phyloP scores from a whole-genome alignment of 2,797 vertebrate genomes.

The Siniperca undulata region DNA sequence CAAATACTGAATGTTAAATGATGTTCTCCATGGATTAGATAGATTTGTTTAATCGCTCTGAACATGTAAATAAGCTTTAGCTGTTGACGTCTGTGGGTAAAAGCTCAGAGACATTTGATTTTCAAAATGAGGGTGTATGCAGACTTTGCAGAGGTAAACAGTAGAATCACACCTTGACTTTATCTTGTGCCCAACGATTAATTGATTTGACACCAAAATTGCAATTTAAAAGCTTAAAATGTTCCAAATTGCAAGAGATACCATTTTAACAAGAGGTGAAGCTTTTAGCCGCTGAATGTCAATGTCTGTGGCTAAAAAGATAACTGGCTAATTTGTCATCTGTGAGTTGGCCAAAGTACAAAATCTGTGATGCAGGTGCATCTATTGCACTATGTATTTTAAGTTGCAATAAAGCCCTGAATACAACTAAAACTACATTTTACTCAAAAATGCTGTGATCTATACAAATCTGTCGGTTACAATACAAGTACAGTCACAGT shows the following conservation, averaged over 20 bases:
- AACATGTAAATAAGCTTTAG: constrained; percentile 69
- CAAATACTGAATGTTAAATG: constrained; percentile 66
- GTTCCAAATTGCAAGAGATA: too few relatives aligned
- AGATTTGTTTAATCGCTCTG: constrained; percentile 65
- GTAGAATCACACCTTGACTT: too few relatives aligned
- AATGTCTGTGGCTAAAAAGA: too few relatives aligned
- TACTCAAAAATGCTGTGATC: background rate
- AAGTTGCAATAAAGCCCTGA: background rate
- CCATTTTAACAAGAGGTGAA: too few relatives aligned
- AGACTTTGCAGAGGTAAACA: constrained; percentile 33
- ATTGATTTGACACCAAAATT: too few relatives aligned
- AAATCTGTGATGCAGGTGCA: too few relatives aligned
- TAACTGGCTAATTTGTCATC: too few relatives aligned
- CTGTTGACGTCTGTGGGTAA: constrained; percentile 41
- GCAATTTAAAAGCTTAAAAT: too few relatives aligned
- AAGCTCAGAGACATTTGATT: constrained; percentile 52
- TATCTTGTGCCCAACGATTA: too few relatives aligned
- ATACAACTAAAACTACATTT: background rate
- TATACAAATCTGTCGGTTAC: background rate
- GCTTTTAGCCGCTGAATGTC: too few relatives aligned
- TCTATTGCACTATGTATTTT: background rate
- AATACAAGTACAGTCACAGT: background rate
- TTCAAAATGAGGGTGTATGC: constrained; percentile 46
- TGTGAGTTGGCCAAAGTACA: too few relatives aligned
- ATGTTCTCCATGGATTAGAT: constrained; percentile 71